Percentiles rank a stretch among this genome's conserved stretches.
Conservation (phyloP, 2,888 invertebrate species). For the Dryococelus australis region DNA sequence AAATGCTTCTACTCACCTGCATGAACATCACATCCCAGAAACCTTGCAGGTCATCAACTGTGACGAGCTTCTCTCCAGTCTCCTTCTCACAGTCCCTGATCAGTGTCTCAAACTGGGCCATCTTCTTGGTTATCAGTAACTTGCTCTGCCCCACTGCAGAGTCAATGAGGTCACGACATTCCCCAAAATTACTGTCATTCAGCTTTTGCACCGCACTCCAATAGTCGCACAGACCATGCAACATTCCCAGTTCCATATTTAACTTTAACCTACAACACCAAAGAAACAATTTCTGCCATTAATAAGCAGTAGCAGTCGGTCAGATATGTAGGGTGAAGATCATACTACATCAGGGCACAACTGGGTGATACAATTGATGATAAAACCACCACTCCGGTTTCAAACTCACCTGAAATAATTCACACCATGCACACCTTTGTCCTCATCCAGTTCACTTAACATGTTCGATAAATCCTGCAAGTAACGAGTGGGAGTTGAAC, state of each 20-base stretch:
- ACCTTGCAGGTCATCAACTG: constrained; percentile 6
- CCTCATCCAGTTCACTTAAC: background rate
- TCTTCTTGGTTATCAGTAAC: background rate
- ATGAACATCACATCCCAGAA: constrained; percentile 21
- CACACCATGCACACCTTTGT: background rate
- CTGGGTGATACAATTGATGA: too few species aligned
- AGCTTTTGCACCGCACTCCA: background rate
- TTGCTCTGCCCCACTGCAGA: background rate
- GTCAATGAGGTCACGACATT: background rate
- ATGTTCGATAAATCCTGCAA: background rate
- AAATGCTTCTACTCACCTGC: background rate
- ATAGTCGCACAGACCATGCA: background rate
- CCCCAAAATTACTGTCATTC: too few species aligned
- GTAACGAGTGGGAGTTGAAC: constrained; percentile 7
- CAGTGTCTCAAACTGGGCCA: constrained; percentile 20
- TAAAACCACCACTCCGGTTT: too few species aligned
- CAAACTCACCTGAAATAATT: background rate
- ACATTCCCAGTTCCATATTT: background rate
- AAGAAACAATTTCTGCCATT: background rate
- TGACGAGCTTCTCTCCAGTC: background rate
- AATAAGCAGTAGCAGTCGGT: background rate
- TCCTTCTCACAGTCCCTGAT: background rate
- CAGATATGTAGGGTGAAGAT: too few species aligned
- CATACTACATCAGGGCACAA: too few species aligned
- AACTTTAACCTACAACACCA: background rate